Base-by-base conservation (phyloP, 2,888 invertebrate species). In the Hirtodrosophila duncani region DNA sequence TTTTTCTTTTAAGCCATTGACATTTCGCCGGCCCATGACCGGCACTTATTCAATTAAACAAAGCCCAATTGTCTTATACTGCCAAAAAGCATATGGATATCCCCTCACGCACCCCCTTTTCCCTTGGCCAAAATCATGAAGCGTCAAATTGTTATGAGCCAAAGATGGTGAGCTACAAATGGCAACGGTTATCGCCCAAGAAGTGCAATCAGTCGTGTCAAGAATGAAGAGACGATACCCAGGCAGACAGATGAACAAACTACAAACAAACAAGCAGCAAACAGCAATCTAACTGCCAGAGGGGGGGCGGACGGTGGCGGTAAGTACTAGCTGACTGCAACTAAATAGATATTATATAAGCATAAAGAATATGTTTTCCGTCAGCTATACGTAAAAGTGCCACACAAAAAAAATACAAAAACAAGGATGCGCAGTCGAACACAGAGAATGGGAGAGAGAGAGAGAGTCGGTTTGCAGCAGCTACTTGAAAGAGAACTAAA, bases 81-180 rank as follows among this genome's bases (percentile, higher is more conserved):
- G 5, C 16, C 10, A 8, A 20, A 9, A 38, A 45, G 31, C 58
- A 69, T 63, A 65, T 63, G 62, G 55, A 52, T 42, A 17, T 46
- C 34, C 17, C 16, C 11, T 20, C 16, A 9, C 14, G 20, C 23
- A 9, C 13, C 13, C 10, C 8, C 29, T 21, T 4, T 24, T 16
- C 4, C 13, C 18, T 5, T 9, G 14, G 31, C 64, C 70, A 75
- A 59, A 63, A 56, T 77, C 77, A 81, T 71, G 65, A 63, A 71
- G 77, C 83, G 70, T 82, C 75, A 77, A 81, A 82, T 79, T 79
- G 74, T 75, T 81, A 83, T 82, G 61, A 56, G 62, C 61, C 63
- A 58, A 62, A 72, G 69, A 74, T 70, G 67, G 65, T 49, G 65
- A 52, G 46, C 55, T 63, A 69, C 60, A 68, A 67, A 71, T 64